These are phyloP conservation scores for Crocidura indochinensis DNA, from an alignment of 2,797 vertebrate species.

Conservation along the genomic window DNA sequence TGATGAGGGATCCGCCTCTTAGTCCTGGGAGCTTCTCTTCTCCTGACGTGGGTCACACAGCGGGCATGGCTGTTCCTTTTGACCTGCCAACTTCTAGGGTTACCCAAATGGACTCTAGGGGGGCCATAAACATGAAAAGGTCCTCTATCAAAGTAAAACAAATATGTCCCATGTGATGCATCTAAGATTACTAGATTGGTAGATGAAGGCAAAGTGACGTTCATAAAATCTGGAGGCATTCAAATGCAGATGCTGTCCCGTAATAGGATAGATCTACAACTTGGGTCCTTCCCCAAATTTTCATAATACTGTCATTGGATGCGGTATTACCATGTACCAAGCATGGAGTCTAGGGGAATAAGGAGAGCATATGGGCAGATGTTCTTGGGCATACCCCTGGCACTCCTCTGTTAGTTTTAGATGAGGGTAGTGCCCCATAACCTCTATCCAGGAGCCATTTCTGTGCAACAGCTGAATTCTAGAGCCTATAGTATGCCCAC, in stretches of 20 bases:
- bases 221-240: background rate
- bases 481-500: background rate
- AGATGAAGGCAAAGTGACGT: conserved; percentile 23
- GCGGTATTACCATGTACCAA: background rate
- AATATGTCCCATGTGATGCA: conserved; percentile 11
- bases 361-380: background rate
- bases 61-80: background rate
- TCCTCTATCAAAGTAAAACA: conserved; percentile 54
- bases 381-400: no score
- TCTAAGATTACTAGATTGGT: conserved; percentile 67
- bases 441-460: background rate
- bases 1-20: background rate
- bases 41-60: background rate
- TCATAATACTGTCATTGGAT: background rate
- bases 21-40: background rate
- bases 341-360: background rate
- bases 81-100: background rate
- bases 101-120: background rate
- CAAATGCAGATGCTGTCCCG: background rate
- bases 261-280: background rate
- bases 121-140: background rate
- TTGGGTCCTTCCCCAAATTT: background rate
- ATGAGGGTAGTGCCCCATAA: no score
- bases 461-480: background rate
- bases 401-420: no score